Percentiles rank a stretch among this genome's conserved stretches.
phyloP scores from a whole-genome alignment of 1,140 invertebrate species.

The Olivierus martensii region DNA sequence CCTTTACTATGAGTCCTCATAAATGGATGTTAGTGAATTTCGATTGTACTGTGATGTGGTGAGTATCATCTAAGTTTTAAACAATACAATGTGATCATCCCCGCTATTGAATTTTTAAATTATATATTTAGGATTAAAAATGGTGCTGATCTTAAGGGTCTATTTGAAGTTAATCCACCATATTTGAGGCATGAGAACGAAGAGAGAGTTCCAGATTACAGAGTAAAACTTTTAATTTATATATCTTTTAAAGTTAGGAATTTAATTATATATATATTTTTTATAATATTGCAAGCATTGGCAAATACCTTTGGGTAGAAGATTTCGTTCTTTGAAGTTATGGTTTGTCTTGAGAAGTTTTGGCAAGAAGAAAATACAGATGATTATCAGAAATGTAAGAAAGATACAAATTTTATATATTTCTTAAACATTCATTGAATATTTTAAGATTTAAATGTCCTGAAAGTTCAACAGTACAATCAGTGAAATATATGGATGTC shows the following conservation, averaged over 20 bases:
- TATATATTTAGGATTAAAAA: conserved; percentile 38
- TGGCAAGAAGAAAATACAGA: conserved; percentile 58
- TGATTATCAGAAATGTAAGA: conserved; percentile 55
- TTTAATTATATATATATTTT: no score
- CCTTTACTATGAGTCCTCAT: conserved; percentile 92
- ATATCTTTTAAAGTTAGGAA: no score
- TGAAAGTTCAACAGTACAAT: no score
- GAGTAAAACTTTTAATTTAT: conserved; percentile 27
- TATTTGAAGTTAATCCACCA: conserved; percentile 92
- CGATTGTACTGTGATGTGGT: conserved; percentile 87
- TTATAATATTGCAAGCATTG: conserved; percentile 60
- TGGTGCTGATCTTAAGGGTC: conserved; percentile 37
- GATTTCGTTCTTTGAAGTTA: conserved; percentile 82
- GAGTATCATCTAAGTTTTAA: conserved; percentile 17
- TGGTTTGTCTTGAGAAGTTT: conserved; percentile 84
- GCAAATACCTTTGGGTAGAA: conserved; percentile 79
- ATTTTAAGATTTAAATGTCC: no score
- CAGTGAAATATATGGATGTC: no score
- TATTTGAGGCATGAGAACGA: conserved; percentile 72
- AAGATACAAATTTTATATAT: no score
- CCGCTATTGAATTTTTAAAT: no score
- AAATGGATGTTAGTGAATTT: conserved; percentile 95
- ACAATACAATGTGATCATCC: no score
- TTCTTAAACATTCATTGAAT: no score
- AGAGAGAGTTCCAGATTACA: conserved; percentile 35